These are phyloP conservation scores for Prionailurus viverrinus DNA, from an alignment of 2,113 vertebrate genomes.

Conservation along the genomic window DNA sequence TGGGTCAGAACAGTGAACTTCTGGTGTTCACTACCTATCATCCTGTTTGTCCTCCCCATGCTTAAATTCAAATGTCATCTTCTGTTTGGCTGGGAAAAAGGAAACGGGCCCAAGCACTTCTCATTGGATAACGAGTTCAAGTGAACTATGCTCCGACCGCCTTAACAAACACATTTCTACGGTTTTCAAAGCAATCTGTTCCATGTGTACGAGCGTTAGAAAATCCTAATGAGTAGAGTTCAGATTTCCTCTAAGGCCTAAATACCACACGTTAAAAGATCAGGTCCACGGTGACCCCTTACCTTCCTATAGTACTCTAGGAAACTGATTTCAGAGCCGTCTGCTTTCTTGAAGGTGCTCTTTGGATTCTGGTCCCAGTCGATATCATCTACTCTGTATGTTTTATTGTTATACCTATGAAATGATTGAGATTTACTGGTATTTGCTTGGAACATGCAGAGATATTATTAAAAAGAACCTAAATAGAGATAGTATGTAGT, in stretches of 20 bases:
- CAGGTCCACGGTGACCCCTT: background rate
- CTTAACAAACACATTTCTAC: background rate
- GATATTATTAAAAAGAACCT: background rate
- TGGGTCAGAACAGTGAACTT: too few relatives aligned
- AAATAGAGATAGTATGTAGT: background rate
- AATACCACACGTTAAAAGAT: background rate
- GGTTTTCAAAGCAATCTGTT: background rate
- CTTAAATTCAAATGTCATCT: background rate
- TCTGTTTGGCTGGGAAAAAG: background rate
- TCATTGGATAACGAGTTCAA: background rate
- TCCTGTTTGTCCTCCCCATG: background rate
- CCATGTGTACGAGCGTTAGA: background rate
- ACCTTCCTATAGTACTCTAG: constrained; percentile 94
- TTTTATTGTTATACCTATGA: constrained; percentile 97
- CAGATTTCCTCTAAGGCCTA: background rate
- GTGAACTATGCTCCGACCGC: background rate
- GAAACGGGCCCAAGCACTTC: background rate
- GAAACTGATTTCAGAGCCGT: constrained; percentile 91
- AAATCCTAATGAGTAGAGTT: background rate
- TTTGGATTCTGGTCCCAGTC: constrained; percentile 94
- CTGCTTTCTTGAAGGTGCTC: constrained; percentile 93
- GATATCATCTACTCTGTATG: constrained; percentile 95
- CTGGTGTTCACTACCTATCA: background rate
- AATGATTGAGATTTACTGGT: background rate
- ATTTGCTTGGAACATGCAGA: background rate